phyloP scores from a whole-genome alignment of 2,797 vertebrate genomes.

The Sebastes kiyomatsui region DNA sequence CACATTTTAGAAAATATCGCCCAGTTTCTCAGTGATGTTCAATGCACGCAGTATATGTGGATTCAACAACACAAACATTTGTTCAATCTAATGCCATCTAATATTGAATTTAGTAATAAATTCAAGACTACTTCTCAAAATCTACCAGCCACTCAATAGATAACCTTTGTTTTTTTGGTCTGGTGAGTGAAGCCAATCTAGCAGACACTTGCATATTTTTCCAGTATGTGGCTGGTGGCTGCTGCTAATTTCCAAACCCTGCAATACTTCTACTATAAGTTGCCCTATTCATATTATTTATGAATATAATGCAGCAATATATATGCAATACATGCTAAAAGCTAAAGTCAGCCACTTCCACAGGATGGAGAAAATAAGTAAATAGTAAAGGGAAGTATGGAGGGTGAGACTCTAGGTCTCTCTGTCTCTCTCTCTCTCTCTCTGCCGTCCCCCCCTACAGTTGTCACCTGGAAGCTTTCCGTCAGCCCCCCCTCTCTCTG shows the following conservation, averaged over 20 bases:
- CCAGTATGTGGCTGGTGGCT: too few species aligned
- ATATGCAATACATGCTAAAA: not conserved
- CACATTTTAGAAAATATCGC: not conserved
- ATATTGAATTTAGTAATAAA: not conserved
- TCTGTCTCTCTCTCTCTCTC: not conserved
- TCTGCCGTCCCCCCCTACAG: not conserved
- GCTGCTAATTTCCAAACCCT: not conserved
- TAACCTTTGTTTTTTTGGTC: too few species aligned
- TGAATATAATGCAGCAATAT: not conserved
- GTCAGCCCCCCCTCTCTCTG: conserved; percentile 48
- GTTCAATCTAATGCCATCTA: not conserved
- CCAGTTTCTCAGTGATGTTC: not conserved
- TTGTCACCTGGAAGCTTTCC: conserved; percentile 74
- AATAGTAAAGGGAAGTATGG: conserved; percentile 5
- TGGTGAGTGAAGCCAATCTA: too few species aligned
- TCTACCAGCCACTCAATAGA: too few species aligned
- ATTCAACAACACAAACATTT: not conserved
- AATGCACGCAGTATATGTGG: too few species aligned
- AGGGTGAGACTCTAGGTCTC: conserved; percentile 30
- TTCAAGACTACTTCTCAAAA: not conserved
- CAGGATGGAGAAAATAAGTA: conserved; percentile 32
- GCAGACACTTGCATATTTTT: too few species aligned
- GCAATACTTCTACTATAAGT: not conserved
- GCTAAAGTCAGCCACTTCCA: not conserved
- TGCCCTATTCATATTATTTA: not conserved